Conservation (phyloP, 2,888 invertebrate genomes). For the Polymixis flavicincta region DNA sequence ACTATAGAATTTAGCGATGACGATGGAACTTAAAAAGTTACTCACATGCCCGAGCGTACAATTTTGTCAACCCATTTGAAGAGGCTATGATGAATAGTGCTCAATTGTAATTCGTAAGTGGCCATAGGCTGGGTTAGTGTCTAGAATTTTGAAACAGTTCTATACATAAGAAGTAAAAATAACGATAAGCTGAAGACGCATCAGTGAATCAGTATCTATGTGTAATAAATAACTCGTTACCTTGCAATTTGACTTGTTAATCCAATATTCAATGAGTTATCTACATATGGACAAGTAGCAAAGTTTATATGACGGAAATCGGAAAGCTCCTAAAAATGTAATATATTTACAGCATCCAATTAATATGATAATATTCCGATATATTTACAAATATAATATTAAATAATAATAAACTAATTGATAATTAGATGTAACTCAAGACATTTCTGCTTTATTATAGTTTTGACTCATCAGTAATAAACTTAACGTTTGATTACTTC, state of each 20-base stretch:
- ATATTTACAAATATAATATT: slow-evolving; percentile 22
- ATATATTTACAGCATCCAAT: slow-evolving; percentile 18
- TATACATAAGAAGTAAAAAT: not conserved
- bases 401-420: slow-evolving; percentile 31
- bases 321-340: not conserved
- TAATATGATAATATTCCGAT: slow-evolving; percentile 19
- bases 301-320: slow-evolving; percentile 25
- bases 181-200: not conserved
- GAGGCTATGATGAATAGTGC: not conserved
- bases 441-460: slow-evolving; percentile 16
- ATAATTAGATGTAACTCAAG: slow-evolving; percentile 16
- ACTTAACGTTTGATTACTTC: slow-evolving; percentile 41
- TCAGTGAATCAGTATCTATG: not conserved
- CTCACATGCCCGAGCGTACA: not conserved
- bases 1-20: too few species aligned
- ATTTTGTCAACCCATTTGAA: not conserved
- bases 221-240: slow-evolving; percentile 34
- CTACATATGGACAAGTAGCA: slow-evolving; percentile 1
- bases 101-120: slow-evolving; percentile 11
- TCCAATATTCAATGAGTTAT: slow-evolving; percentile 42
- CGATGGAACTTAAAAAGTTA: not conserved
- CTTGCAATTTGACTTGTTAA: slow-evolving; percentile 56
- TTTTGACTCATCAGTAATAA: slow-evolving; percentile 47
- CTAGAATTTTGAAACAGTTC: slow-evolving; percentile 30
- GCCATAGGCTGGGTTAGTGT: too few species aligned